Conservation (phyloP, 2,888 invertebrate species). For the Autographa pulchrina region DNA sequence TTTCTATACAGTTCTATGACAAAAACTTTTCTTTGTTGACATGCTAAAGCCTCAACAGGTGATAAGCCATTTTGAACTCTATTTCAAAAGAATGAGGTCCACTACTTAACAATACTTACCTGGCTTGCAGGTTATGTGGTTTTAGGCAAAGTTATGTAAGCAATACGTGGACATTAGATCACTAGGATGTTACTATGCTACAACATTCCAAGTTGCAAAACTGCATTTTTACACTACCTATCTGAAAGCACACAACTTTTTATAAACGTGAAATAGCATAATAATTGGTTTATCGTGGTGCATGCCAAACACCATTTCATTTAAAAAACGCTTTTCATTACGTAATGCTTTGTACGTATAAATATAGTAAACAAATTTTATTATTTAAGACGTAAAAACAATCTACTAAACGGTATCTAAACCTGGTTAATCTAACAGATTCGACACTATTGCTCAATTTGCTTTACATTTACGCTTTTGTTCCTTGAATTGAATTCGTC, state of each 20-base stretch:
- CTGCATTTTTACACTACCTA: constrained; percentile 13
- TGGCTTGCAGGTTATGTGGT: constrained; percentile 41
- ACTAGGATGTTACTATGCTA: constrained; percentile 28
- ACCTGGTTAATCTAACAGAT: constrained; percentile 58
- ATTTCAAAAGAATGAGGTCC: constrained; percentile 1
- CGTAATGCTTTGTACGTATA: constrained; percentile 54
- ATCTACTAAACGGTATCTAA: constrained; percentile 68
- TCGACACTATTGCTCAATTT: constrained; percentile 55
- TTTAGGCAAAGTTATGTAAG: constrained; percentile 49
- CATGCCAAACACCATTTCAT: constrained; percentile 28
- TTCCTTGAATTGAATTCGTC: constrained; percentile 50
- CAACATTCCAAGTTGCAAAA: constrained; percentile 31
- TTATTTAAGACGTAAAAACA: constrained; percentile 72
- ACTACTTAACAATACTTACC: constrained; percentile 6
- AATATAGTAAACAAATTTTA: constrained; percentile 68
- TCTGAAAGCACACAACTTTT: background rate
- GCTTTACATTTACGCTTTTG: constrained; percentile 70
- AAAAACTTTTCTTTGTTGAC: constrained; percentile 69
- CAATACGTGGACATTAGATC: constrained; percentile 38
- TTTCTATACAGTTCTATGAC: constrained; percentile 65
- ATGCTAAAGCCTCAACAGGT: constrained; percentile 41
- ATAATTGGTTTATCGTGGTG: background rate
- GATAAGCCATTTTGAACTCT: constrained; percentile 36
- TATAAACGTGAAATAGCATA: background rate
- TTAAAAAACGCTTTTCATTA: constrained; percentile 52